Evolutionary conservation across 2,113 vertebrate genomes (phyloP).

Genomic region (Candoia aspera): DNA sequence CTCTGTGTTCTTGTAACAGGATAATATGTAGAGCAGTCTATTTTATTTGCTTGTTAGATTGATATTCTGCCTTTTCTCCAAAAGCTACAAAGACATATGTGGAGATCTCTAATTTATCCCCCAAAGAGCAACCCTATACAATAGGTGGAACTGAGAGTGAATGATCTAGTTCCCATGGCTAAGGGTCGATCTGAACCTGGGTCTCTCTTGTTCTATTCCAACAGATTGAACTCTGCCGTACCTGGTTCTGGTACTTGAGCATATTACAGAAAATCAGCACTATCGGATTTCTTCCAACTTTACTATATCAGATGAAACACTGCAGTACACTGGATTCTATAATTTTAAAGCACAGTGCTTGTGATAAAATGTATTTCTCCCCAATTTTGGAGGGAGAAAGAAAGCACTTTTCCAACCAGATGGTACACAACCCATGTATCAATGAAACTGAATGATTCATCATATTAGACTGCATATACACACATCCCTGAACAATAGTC

Average conservation of each 20-base stretch:
- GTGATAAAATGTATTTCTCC: not conserved
- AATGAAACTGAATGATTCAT: constrained; percentile 64
- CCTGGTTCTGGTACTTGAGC: no score
- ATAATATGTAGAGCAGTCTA: not conserved
- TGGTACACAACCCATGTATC: constrained; percentile 58
- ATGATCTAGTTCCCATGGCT: not conserved
- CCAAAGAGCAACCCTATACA: not conserved
- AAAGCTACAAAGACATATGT: not conserved
- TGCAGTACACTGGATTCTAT: not conserved
- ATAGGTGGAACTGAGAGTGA: not conserved
- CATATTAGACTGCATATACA: constrained; percentile 47
- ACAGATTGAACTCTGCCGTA: not conserved
- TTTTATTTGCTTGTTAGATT: not conserved
- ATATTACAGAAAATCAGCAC: not conserved
- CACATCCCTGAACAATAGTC: constrained; percentile 54
- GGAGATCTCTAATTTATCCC: not conserved
- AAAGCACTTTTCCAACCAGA: constrained; percentile 57
- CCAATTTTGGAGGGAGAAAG: not conserved
- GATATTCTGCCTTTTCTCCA: not conserved
- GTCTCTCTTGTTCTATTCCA: not conserved
- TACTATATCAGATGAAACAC: not conserved
- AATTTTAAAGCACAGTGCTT: not conserved
- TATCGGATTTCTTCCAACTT: rapidly evolving
- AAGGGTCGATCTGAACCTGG: not conserved
- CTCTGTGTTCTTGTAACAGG: not conserved